phyloP scores from a whole-genome alignment of 2,797 vertebrate species.

The Halcyon chelicuti region DNA sequence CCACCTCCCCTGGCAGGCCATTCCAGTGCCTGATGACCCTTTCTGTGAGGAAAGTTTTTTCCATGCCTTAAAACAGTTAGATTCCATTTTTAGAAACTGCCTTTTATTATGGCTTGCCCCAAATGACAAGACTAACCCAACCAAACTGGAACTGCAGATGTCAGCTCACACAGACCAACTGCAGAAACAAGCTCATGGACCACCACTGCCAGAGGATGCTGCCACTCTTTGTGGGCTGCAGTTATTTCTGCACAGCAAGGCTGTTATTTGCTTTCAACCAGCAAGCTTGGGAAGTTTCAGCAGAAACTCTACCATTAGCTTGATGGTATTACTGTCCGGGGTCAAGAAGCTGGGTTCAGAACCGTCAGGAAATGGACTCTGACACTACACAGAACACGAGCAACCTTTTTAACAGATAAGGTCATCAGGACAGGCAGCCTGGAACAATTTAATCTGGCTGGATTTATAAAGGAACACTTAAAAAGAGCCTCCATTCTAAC shows the following conservation, averaged over 20 bases:
- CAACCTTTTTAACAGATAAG: not conserved
- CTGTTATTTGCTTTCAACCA: not conserved
- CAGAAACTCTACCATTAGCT: not conserved
- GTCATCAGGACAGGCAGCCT: not conserved
- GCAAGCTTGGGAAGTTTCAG: not conserved
- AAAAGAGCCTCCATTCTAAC: not conserved
- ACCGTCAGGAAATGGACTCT: not conserved
- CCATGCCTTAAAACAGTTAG: not conserved
- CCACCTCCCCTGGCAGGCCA: too few species aligned
- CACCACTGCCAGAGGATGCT: not conserved
- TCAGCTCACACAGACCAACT: not conserved
- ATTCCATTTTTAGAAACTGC: not conserved
- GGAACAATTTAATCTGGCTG: not conserved
- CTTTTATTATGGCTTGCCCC: not conserved
- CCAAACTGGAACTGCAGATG: fast-evolving
- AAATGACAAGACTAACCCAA: not conserved
- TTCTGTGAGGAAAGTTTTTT: too few species aligned
- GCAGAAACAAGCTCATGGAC: not conserved
- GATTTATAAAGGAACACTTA: not conserved
- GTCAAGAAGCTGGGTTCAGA: not conserved
- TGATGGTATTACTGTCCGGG: not conserved
- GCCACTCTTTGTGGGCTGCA: not conserved
- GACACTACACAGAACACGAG: not conserved
- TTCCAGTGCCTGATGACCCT: too few species aligned
- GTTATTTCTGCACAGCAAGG: not conserved